A percentile compares a stretch with the other conserved stretches of the same genome.
These are phyloP conservation scores for Lithodes maja DNA, from an alignment of 2,888 invertebrate genomes.

Conservation along the genomic window DNA sequence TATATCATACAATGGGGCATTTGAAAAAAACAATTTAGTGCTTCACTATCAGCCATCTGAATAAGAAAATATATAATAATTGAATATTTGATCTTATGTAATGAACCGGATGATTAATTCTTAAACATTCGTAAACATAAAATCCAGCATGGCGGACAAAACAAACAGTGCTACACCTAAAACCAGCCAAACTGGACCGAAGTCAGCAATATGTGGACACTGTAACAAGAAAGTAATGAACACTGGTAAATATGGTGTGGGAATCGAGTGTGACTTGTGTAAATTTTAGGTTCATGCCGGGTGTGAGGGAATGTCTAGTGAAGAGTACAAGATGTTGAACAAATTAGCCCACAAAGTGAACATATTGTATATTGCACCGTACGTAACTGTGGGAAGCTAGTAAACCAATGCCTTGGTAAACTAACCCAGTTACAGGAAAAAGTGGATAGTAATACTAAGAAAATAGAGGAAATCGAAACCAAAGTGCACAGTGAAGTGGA, in stretches of 20 bases:
- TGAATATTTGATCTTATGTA: no score
- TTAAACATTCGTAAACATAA: no score
- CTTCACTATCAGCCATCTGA: no score
- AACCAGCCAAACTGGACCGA: not conserved
- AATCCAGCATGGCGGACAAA: conserved; percentile 14
- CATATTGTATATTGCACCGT: not conserved
- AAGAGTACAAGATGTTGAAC: not conserved
- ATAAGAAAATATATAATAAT: no score
- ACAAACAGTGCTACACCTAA: not conserved
- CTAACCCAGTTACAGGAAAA: not conserved
- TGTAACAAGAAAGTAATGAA: not conserved
- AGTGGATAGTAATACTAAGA: conserved; percentile 10
- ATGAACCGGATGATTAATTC: no score
- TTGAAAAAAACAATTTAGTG: no score
- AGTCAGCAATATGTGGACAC: conserved; percentile 4
- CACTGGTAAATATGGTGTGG: not conserved
- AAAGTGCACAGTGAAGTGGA: not conserved
- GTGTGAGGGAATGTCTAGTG: conserved; percentile 15
- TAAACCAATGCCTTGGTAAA: not conserved
- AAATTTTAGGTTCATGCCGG: not conserved
- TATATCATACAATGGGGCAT: no score
- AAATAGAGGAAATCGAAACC: not conserved
- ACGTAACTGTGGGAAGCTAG: conserved; percentile 1
- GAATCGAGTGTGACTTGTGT: not conserved
- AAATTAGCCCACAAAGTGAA: conserved; percentile 7